A percentile compares a stretch with the other conserved stretches of the same genome.
phyloP scores from a whole-genome alignment of 2,888 invertebrate species.

The Ichneumoninae sp. region DNA sequence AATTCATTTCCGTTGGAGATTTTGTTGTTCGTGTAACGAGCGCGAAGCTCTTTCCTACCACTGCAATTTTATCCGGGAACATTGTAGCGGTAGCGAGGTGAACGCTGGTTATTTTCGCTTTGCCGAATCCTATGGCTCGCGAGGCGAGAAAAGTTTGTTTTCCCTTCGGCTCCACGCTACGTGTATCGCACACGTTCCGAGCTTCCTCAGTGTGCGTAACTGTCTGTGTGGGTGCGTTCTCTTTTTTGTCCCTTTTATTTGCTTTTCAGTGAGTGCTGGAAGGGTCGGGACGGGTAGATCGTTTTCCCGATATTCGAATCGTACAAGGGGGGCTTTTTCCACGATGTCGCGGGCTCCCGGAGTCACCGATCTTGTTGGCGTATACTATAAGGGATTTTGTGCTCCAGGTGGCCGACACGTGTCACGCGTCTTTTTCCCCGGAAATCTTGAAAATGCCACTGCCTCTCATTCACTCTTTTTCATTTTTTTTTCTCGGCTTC shows the following conservation, averaged over 20 bases:
- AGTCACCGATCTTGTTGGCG: not conserved
- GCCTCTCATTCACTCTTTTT: not conserved
- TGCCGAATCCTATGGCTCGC: not conserved
- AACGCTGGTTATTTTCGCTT: not conserved
- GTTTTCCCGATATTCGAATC: slow-evolving; percentile 53
- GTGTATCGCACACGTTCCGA: not conserved
- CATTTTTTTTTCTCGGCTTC: slow-evolving; percentile 20
- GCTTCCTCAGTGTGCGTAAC: not conserved
- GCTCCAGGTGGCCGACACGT: slow-evolving; percentile 44
- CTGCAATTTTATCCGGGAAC: not conserved
- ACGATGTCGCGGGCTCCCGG: not conserved
- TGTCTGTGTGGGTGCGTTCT: not conserved
- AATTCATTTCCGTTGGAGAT: not conserved
- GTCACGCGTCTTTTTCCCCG: slow-evolving; percentile 30
- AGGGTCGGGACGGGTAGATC: slow-evolving; percentile 26
- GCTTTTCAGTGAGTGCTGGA: slow-evolving; percentile 44
- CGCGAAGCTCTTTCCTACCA: not conserved
- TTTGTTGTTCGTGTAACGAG: not conserved
- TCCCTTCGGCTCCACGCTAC: slow-evolving; percentile 1
- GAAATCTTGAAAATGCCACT: slow-evolving; percentile 28
- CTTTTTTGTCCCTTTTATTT: slow-evolving; percentile 33
- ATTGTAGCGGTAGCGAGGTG: not conserved
- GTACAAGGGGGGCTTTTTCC: slow-evolving; percentile 13
- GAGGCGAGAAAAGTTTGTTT: slow-evolving; percentile 7
- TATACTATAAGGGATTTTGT: slow-evolving; percentile 40